Base-by-base conservation (phyloP, 2,888 invertebrate species). In the Thyatira batis region DNA sequence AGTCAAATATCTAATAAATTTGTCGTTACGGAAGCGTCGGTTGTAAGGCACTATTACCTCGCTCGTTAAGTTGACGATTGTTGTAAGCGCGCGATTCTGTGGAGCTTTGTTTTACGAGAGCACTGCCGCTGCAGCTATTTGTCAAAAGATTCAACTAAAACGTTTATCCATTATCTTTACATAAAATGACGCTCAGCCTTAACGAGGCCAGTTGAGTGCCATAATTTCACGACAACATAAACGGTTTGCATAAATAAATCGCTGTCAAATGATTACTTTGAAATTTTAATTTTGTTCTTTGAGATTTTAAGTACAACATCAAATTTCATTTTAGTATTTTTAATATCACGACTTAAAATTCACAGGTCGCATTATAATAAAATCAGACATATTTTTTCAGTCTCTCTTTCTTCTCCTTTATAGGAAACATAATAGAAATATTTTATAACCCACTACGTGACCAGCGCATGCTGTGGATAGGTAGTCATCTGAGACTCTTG, bases 1-100 rank as follows among this genome's bases (percentile, higher is more conserved):
- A 61, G 51, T 52, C 50, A 61, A 74, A 74, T 71, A 65, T 61
- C 61, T 67, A 73, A 76, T 72, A 65, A 73, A 73, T 69, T 62
- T 62, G 67, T 63, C 65, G 49, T 49, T 20, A n/a, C 13, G 25
- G 50, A 30, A 8, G 45, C 46, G n/a, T 20, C 51, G 44, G 45
- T 20, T 21, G 23, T 45, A 49, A 45, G 28, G 65, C 61, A 63
- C 67, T 66, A 69, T 72, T 73, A 69, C 63, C 63, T 67, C 65
- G 71, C 73, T 85, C 86, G 85, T 87, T 87, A 86, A 80, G 72
- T 82, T 80, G 80, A 85, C 80, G 84, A 85, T 80, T 76, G 73
- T 72, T 73, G 73, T 80, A 78, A 84, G 68, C 69, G 72, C 68
- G 67, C 71, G 74, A 81, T 81, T 81, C 76, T 67, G 69, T 69